These are phyloP conservation scores for Leptopilina clavipes DNA, from an alignment of 1,140 invertebrate species.

Conservation along the genomic window DNA sequence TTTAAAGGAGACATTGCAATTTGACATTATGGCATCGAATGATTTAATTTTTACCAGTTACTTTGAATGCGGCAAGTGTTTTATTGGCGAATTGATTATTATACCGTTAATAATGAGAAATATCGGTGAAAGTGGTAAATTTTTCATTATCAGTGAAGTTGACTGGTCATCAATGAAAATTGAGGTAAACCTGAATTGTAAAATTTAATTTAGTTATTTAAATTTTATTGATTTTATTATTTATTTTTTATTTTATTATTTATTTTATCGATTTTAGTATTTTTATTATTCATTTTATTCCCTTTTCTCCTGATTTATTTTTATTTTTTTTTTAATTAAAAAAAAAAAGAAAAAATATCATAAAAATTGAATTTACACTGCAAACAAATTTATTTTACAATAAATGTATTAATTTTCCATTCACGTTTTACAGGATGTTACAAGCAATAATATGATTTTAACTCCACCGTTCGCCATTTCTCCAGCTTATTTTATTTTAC, in stretches of 20 bases:
- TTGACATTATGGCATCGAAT: background rate
- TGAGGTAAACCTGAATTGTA: too few relatives aligned
- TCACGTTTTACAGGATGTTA: slow-evolving; percentile 57
- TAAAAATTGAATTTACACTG: too few relatives aligned
- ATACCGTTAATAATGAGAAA: slow-evolving; percentile 58
- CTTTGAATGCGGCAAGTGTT: slow-evolving; percentile 63
- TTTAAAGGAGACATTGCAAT: background rate
- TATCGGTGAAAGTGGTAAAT: slow-evolving; percentile 58
- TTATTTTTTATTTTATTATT: too few relatives aligned
- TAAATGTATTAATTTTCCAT: slow-evolving; percentile 12
- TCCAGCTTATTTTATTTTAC: slow-evolving; percentile 61
- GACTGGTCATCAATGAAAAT: slow-evolving; percentile 65
- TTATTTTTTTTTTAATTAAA: slow-evolving; percentile 28
- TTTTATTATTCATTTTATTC: too few relatives aligned
- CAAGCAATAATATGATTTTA: slow-evolving; percentile 48
- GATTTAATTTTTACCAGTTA: slow-evolving; percentile 3
- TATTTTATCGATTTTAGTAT: too few relatives aligned
- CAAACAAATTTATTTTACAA: too few relatives aligned
- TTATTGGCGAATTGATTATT: slow-evolving; percentile 58
- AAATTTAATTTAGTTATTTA: too few relatives aligned
- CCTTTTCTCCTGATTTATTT: background rate
- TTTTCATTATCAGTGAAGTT: slow-evolving; percentile 66
- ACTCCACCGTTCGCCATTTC: slow-evolving; percentile 55
- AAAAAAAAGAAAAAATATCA: too few relatives aligned
- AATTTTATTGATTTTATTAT: too few relatives aligned